Percentiles rank a stretch among this genome's conserved stretches.
phyloP scores from a whole-genome alignment of 2,797 vertebrate species.

The Syncerus caffer region DNA sequence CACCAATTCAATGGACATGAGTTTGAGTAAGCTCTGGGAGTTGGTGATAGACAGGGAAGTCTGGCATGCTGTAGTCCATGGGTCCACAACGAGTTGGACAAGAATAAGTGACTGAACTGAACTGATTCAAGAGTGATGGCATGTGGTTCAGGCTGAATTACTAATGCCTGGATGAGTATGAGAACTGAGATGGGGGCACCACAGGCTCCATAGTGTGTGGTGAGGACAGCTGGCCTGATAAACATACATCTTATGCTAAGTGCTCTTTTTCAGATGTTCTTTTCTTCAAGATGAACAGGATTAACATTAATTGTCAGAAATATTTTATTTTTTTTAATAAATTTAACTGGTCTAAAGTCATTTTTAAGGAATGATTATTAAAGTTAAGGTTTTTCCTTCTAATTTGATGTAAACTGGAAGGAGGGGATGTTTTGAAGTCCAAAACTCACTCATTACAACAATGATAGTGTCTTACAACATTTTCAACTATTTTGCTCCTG shows the following conservation, averaged over 20 bases:
- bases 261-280: neutral
- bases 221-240: slow-evolving; percentile 70
- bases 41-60: too few species aligned
- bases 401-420: neutral
- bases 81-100: too few species aligned
- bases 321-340: neutral
- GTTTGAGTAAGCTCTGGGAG: too few species aligned
- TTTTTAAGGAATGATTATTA: neutral
- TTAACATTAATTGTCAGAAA: neutral
- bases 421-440: neutral
- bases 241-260: slow-evolving; percentile 65
- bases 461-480: neutral
- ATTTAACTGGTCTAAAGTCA: neutral
- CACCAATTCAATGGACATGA: too few species aligned
- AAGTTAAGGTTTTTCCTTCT: neutral
- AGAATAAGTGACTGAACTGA: neutral
- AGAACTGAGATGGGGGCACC: neutral
- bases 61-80: too few species aligned
- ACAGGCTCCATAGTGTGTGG: slow-evolving; percentile 48
- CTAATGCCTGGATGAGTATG: slow-evolving; percentile 69
- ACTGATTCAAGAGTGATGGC: neutral
- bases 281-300: neutral
- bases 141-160: slow-evolving; percentile 64
- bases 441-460: neutral
- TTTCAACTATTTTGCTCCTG: neutral